Evolutionary conservation across 2,113 vertebrate genomes (phyloP), one percentile per base, ranked within the genome.

Genomic region (Macquaria ambigua): DNA sequence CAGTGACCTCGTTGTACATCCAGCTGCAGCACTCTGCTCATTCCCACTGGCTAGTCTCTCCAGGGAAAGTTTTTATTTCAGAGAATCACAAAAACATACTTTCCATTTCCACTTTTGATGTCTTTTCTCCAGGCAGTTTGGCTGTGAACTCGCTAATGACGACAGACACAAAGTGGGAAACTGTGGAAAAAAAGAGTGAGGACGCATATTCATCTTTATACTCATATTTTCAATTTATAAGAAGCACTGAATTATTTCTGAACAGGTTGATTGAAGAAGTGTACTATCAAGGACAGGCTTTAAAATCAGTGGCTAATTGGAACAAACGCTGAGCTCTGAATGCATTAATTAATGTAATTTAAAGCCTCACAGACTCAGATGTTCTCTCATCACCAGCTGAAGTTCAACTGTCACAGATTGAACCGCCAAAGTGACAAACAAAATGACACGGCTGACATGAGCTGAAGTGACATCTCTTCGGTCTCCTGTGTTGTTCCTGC

Each of bases 11-110:
- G n/a, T 89, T 92, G 86, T 69, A 77, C 55, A 34, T 78, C 77
- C 90, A 90, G 86, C 84, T 92, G 87, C 79, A 89, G 79, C 77
- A 67, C 75, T 89, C 62, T 10, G 25, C 55, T 83, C 52, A n/a
- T 48, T 76, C 83, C 83, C 81, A 74, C 28, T 59, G 37, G 81
- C 72, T 21, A 10, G 23, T 69, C 56, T 78, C 86, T 85, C 52
- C 6, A 2, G 79, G 82, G 83, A 72, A 20, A 37, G 23, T 16
- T 68, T 79, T 74, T 59, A 39, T 78, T 63, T 83, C 52, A 74
- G 69, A 67, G 15, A 75, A 86, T 79, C 61, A 66, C 72, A 80
- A 74, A 83, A 83, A 74, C 67, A 82, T n/a, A 74, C 58, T 86
- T 81, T 87, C 39, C 70, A 41, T 73, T 72, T 69, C 8, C 52